phyloP scores from a whole-genome alignment of 2,888 invertebrate genomes.

The Gibbula magus region DNA sequence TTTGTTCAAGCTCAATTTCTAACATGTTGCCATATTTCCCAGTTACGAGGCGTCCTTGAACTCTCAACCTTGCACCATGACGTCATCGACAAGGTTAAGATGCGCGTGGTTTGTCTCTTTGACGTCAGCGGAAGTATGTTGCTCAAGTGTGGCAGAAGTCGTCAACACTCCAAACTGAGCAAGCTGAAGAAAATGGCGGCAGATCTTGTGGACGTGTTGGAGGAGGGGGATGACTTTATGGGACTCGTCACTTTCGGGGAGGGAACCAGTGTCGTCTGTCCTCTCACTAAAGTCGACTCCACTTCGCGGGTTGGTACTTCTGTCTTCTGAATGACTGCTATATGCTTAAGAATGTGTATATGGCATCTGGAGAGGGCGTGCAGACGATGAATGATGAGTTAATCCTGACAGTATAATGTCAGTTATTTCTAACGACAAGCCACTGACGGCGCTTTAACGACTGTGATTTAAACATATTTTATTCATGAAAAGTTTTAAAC shows the following conservation, averaged over 20 bases:
- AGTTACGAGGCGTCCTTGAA: slow-evolving; percentile 61
- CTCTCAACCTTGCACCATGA: slow-evolving; percentile 54
- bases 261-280: slow-evolving; percentile 56
- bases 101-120: slow-evolving; percentile 64
- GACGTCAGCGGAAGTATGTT: slow-evolving; percentile 71
- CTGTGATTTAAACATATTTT: no score
- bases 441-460: no score
- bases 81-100: slow-evolving; percentile 48
- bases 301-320: slow-evolving; percentile 54
- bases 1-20: no score
- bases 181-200: slow-evolving; percentile 61
- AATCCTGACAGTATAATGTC: neutral
- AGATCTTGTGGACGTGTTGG: slow-evolving; percentile 56
- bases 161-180: slow-evolving; percentile 56
- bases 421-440: no score
- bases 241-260: slow-evolving; percentile 67
- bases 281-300: slow-evolving; percentile 56
- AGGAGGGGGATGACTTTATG: slow-evolving; percentile 60
- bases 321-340: neutral
- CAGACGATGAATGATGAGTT: neutral
- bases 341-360: slow-evolving; percentile 34
- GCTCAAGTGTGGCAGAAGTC: slow-evolving; percentile 49
- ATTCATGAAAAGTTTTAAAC: no score
- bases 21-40: neutral
- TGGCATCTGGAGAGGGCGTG: neutral